phyloP scores from a whole-genome alignment of 2,113 vertebrate species.

The Eleginops maclovinus region DNA sequence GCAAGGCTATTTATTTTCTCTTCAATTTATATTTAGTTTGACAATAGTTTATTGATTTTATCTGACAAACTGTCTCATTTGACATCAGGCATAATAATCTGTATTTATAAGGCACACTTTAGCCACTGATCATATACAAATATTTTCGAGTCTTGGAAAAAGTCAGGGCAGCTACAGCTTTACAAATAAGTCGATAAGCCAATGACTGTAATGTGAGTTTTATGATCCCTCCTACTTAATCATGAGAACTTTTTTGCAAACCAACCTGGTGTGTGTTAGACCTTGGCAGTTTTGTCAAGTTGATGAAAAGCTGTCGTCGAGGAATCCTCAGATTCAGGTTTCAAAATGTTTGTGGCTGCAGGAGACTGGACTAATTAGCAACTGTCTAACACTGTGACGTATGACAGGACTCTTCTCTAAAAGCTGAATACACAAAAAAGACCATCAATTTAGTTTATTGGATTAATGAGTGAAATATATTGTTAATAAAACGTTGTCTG shows the following conservation, averaged over 20 bases:
- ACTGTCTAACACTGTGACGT: conserved; percentile 56
- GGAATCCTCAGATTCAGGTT: conserved; percentile 38
- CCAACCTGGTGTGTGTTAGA: conserved; percentile 51
- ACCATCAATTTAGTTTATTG: background rate
- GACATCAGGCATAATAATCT: background rate
- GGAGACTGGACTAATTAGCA: conserved; percentile 64
- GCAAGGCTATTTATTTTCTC: too few species aligned
- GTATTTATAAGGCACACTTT: background rate
- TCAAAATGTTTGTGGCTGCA: conserved; percentile 33
- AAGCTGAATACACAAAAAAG: background rate
- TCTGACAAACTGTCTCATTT: background rate
- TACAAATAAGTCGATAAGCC: background rate
- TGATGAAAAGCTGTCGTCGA: conserved; percentile 72
- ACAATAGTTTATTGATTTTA: background rate
- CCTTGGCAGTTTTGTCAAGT: conserved; percentile 31
- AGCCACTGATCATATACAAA: too few species aligned
- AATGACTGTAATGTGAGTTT: background rate
- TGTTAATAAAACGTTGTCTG: background rate
- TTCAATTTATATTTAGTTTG: too few species aligned
- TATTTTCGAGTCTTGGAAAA: background rate
- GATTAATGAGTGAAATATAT: background rate
- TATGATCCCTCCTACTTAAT: background rate
- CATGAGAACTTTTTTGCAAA: conserved; percentile 31
- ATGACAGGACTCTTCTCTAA: conserved; percentile 5
- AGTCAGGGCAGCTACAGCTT: background rate